Base-by-base conservation (phyloP, 2,888 invertebrate genomes). In the Anarsia innoxiella region DNA sequence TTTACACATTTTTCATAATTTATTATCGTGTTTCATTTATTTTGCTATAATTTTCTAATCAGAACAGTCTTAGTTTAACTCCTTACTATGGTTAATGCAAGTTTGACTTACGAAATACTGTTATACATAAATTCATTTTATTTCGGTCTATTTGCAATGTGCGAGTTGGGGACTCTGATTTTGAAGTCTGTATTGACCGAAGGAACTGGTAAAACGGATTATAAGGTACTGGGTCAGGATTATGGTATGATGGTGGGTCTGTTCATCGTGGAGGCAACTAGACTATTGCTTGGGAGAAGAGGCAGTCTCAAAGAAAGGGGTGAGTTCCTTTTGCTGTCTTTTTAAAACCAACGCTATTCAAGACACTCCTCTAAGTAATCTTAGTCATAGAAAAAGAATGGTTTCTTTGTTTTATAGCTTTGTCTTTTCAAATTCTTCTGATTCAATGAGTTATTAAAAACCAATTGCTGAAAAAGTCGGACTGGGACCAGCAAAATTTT, bases 51-150 rank as follows among this genome's bases (percentile, higher is more conserved):
- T n/a, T n/a, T n/a, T n/a, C n/a, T n/a, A n/a, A n/a, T 19, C 19
- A 19, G 8, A 3, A 8, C 3, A 15, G 12, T 26, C n/a, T 26
- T 33, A 37, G 12, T 13, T 38, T 10, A 37, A 28, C 13, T 10
- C 23, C 5, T 5, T 12, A 53, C 41, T 44, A 88, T 90, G 87
- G 88, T 91, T 62, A 93, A 92, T 65, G 90, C 93, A 39, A 93
- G 93, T 56, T 86, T 94, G 67, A 91, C 91, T 12, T 94, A 93
- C 58, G 94, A 94, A 85, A 93, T 94, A 66, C 85, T 94, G 35
- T 86, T 94, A 57, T 94, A 94, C 73, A 88, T 94, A 51, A 94
- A 94, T 83, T 93, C 93, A 14, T 94, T 93, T 86, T 94, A 94
- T 77, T 94, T 94, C 65, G 93, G 93, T 60, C 90, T 94, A 82